These are phyloP conservation scores for Natrix natrix DNA, from an alignment of 2,797 vertebrate species.

Conservation along the genomic window DNA sequence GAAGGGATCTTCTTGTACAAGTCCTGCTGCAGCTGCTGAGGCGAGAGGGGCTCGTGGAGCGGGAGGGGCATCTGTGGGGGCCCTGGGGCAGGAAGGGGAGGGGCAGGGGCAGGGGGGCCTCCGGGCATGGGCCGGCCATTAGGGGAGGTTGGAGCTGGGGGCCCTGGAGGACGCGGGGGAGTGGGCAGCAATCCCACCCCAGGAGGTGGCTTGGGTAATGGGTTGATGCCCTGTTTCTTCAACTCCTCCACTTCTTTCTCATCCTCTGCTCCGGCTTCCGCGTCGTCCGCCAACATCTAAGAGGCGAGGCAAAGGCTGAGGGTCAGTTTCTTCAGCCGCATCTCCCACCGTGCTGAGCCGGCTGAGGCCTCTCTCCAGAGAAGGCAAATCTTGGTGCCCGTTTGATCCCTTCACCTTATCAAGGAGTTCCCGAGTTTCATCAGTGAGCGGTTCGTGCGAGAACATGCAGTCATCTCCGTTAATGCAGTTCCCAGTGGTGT, in stretches of 20 bases:
- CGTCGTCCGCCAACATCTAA: slow-evolving; percentile 92
- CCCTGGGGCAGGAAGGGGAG: slow-evolving; percentile 14
- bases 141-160: slow-evolving; percentile 56
- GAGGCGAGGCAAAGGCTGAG: too few species aligned
- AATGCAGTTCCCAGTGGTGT: slow-evolving; percentile 94
- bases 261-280: slow-evolving; percentile 91
- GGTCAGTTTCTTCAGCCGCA: too few species aligned
- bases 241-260: slow-evolving; percentile 96
- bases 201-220: slow-evolving; percentile 90
- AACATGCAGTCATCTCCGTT: slow-evolving; percentile 97
- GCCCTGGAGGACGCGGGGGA: slow-evolving; percentile 79
- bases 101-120: slow-evolving; percentile 51
- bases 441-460: slow-evolving; percentile 86
- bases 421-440: slow-evolving; percentile 90
- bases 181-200: slow-evolving; percentile 92
- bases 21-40: slow-evolving; percentile 64
- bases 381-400: fast-evolving
- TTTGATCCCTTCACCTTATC: slow-evolving; percentile 79
- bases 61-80: slow-evolving; percentile 77
- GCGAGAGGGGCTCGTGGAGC: slow-evolving; percentile 64
- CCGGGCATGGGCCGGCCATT: slow-evolving; percentile 63
- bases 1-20: slow-evolving; percentile 87
- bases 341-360: too few species aligned
- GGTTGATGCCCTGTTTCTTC: slow-evolving; percentile 96
- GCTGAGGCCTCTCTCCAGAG: neutral